Percentiles rank a stretch among this genome's conserved stretches.
Evolutionary conservation across 2,113 vertebrate genomes (phyloP).

Genomic region (Actinemys pallida): DNA sequence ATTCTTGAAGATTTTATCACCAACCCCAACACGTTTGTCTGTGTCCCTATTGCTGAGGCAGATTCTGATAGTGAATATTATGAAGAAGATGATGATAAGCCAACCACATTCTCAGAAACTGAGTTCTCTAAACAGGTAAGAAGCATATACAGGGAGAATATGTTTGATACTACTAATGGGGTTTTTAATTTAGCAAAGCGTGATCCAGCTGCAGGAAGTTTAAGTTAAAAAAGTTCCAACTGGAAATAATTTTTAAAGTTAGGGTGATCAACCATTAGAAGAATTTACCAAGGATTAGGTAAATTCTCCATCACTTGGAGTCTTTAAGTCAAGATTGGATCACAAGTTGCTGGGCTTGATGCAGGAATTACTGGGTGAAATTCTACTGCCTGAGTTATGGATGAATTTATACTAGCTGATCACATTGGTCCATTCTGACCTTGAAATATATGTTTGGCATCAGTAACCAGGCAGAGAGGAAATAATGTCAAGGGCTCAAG

Average conservation of each 20-base stretch:
- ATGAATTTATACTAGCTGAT: neutral
- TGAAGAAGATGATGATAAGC: slow-evolving; percentile 75
- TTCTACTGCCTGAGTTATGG: neutral
- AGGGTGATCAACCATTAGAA: neutral
- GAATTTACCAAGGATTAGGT: neutral
- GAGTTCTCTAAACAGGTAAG: slow-evolving; percentile 74
- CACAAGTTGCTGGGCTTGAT: neutral
- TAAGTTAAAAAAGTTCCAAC: neutral
- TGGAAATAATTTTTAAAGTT: neutral
- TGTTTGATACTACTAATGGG: neutral
- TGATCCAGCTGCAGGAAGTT: neutral
- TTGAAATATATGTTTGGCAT: neutral
- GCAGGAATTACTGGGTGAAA: neutral
- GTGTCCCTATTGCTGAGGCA: slow-evolving; percentile 92
- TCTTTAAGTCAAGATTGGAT: neutral
- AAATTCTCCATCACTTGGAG: neutral
- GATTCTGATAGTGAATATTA: slow-evolving; percentile 91
- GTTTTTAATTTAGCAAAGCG: neutral
- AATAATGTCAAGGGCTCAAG: neutral
- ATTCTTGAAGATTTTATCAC: slow-evolving; percentile 85
- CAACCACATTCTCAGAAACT: slow-evolving; percentile 53
- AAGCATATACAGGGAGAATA: neutral
- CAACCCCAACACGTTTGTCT: slow-evolving; percentile 85
- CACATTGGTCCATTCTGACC: neutral
- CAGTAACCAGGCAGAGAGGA: neutral